Evolutionary conservation across 2,113 vertebrate genomes (phyloP), one percentile per base, ranked within the genome.

Genomic region (Pipra filicauda): DNA sequence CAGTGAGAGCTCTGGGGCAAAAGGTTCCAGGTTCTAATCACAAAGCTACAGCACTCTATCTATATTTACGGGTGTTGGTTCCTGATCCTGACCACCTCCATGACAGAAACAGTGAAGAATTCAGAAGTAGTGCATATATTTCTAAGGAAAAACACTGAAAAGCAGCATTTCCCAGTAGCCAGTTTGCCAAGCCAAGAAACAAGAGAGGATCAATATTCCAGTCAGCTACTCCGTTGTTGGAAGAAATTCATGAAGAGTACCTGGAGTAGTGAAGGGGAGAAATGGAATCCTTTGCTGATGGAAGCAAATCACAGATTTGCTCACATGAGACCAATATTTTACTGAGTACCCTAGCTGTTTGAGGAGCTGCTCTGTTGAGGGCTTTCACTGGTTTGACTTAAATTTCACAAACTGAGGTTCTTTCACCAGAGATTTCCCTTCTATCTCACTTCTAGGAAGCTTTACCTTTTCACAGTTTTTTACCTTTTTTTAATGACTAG

Each of bases 11-110:
- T 76, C 59, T 64, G 58, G 14, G 17, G 8, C 20, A n/a, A 64
- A 83, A 64, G 2, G 35, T 44, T 86, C 15, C 59, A 31, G n/a
- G 21, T 54, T 71, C 48, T 54, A 62, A 19, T 37, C n/a, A 48
- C 62, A 75, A 67, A 82, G 22, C 9, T 39, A 33, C n/a, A 82
- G 43, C 26, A 22, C 43, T 73, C 6, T 9, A 18, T 15, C 43
- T 12, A 5, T n/a, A 21, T 51, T 69, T 0, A 0, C 67, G 26
- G 12, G 5, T 58, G 8, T 23, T 82, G 52, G 12, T 23, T 11
- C 30, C 35, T 57, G 46, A 19, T n/a, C 6, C 27, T 51, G 55
- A 37, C 10, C 15, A 16, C 18, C n/a, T 90, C 69, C 44, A 4
- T 21, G 49, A 43, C 28, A 85, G 54, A 81, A 91, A n/a, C 23